Base-by-base conservation (phyloP, 2,797 vertebrate genomes). In the Sternarchorhynchus goeldii region DNA sequence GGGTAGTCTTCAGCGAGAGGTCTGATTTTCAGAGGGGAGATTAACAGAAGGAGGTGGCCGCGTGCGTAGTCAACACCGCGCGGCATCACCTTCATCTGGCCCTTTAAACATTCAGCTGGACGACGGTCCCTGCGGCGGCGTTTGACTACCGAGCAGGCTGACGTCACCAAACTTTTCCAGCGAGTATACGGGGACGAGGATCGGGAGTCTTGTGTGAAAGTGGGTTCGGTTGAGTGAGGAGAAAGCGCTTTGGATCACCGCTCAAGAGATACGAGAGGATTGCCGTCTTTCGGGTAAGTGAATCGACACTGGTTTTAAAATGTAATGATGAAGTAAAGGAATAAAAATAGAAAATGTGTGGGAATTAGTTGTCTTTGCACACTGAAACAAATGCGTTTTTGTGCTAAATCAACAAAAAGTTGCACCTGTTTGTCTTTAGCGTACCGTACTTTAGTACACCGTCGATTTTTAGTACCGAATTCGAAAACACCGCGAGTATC, bases 91-190 rank as follows among this genome's bases (percentile, higher is more conserved):
- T 65, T 36, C 5, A n/a, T 36, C 34, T 65, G 34, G 57, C 70
- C 58, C 86, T 87, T 87, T 87, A 87, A 87, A 70, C 69, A 29
- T 63, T 45, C 78, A 79, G 72, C 72, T 66, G 73, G 68, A 59
- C 64, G 75, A 62, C 70, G 50, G 73, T 74, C 84, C 79, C 70
- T 72, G 76, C 60, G 39, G 77, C 77, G 77, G 71, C 80, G 75
- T 79, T 78, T 66, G 70, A 50, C 45, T 50, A 69, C 64, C 3
- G 72, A 77, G 74, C 50, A 56, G 50, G 79, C 41, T 87, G 87
- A 88, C 87, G 87, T 88, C 85, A 88, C 75, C 68, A 77, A 85
- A 82, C 75, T 87, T 90, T 17, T 83, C 81, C 86, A 86, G 85
- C 87, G 71, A 31, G 86, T 85, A 82, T 87, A 87, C 82, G 81